Evolutionary conservation across 2,113 vertebrate genomes (phyloP), one percentile per base, ranked within the genome.

Genomic region (Campylorhamphus procurvoides): DNA sequence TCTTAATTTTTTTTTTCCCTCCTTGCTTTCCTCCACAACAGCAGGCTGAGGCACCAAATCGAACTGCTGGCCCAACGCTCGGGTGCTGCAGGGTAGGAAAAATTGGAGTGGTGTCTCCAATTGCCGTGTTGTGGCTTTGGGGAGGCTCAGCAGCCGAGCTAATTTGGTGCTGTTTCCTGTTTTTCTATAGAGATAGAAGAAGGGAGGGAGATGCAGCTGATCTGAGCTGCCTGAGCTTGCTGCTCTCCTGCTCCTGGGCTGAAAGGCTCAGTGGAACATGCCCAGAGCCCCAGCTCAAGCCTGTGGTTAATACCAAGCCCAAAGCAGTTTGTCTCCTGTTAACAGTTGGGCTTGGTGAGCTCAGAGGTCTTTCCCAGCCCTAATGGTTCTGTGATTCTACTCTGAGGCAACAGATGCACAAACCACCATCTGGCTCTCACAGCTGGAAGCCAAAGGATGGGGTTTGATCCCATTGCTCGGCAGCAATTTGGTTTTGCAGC

Each of bases 81-180:
- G 4, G 73, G 87, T 78, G 76, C 89, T 88, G 77, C 64, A 85
- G 73, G 78, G 59, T 31, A 37, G 40, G 77, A 84, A 69, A 66
- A 87, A 15, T 10, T 1, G 10, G 73, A 46, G 90, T 4, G 42
- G 79, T 67, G 52, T 44, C 27, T 27, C 7, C 49, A 74, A 4
- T 53, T 85, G 66, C 77, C 60, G 2, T 12, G 55, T 7, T 50
- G 75, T 50, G 84, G 66, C 77, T 93, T 83, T 72, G 18, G 12
- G 89, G 76, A 71, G 53, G 75, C 40, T 84, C 87, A 10, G 35
- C 31, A 58, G 84, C 73, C 4, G 20, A 67, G 96, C 60, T 96
- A 89, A 92, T 94, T 92, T 44, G 80, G 7, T 12, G 55, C 89
- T 66, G 77, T 86, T 95, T 97, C 93, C 94, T 90, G 85, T 92